Evolutionary conservation across 2,113 vertebrate species (phyloP).

Genomic region (Otocyon megalotis): DNA sequence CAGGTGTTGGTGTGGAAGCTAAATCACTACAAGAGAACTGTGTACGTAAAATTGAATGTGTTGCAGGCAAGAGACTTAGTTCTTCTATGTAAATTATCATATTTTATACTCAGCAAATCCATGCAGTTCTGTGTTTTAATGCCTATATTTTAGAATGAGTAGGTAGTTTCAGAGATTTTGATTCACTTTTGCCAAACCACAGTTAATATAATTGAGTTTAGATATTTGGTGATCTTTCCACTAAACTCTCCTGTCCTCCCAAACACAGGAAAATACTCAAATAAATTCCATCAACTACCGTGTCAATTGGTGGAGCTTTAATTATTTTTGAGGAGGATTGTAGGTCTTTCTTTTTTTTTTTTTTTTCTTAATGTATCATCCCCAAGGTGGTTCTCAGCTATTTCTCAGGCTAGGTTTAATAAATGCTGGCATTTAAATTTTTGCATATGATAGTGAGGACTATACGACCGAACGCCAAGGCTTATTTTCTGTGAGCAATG

Average conservation of each 20-base stretch:
- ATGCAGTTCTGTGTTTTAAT: background rate
- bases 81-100: constrained; percentile 64
- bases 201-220: background rate
- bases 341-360: background rate
- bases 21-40: background rate
- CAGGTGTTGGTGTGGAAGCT: background rate
- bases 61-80: background rate
- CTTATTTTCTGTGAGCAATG: constrained; percentile 81
- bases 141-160: constrained; percentile 14
- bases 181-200: background rate
- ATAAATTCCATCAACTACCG: background rate
- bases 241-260: background rate
- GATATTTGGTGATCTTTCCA: background rate
- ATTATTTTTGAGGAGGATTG: constrained; percentile 34
- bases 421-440: constrained; percentile 80
- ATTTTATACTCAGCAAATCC: background rate
- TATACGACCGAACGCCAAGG: constrained; percentile 75
- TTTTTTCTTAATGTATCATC: background rate
- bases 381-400: constrained; percentile 22
- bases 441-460: constrained; percentile 71
- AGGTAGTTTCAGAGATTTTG: background rate
- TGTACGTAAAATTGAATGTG: background rate
- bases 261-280: background rate
- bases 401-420: constrained; percentile 75
- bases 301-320: constrained; percentile 24